Evolutionary conservation across 2,797 vertebrate genomes (phyloP).

Genomic region (Ctenopoma multispine): DNA sequence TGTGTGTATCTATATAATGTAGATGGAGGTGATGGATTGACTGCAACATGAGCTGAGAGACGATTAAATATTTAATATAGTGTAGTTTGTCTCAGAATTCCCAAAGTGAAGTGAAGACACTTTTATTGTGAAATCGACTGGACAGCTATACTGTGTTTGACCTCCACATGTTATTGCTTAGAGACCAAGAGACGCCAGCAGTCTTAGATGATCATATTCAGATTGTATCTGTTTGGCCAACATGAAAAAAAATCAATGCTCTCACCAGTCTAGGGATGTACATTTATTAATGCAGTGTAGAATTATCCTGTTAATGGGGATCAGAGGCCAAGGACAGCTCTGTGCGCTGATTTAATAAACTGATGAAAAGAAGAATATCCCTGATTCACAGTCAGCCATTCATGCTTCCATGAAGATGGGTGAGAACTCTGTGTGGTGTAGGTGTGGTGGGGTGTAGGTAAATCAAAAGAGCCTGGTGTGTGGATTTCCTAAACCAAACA

Average conservation of each 20-base stretch:
- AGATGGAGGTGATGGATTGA: conserved; percentile 41
- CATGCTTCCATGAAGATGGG: conserved; percentile 27
- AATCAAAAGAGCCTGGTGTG: conserved; percentile 74
- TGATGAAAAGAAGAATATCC: conserved; percentile 54
- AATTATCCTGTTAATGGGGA: conserved; percentile 48
- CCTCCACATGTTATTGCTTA: conserved; percentile 77
- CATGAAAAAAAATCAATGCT: conserved; percentile 45
- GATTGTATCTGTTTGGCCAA: conserved; percentile 57
- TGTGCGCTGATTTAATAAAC: conserved; percentile 27
- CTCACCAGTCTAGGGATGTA: conserved; percentile 31
- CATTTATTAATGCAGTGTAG: conserved; percentile 49
- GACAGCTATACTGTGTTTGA: conserved; percentile 67
- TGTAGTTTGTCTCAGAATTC: conserved; percentile 58
- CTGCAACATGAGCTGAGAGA: conserved; percentile 15
- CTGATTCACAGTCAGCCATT: conserved; percentile 42
- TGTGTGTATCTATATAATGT: conserved; percentile 20
- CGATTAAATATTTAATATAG: conserved; percentile 68
- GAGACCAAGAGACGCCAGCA: conserved; percentile 65
- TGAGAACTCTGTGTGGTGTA: conserved; percentile 6
- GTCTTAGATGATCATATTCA: conserved; percentile 63
- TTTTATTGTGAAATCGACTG: conserved; percentile 73
- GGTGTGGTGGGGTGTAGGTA: conserved; percentile 56
- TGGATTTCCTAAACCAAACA: conserved; percentile 84
- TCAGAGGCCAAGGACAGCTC: conserved; percentile 54
- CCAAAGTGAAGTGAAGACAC: conserved; percentile 64